Evolutionary conservation across 2,113 vertebrate species (phyloP).

Genomic region (Lepisosteus osseus): DNA sequence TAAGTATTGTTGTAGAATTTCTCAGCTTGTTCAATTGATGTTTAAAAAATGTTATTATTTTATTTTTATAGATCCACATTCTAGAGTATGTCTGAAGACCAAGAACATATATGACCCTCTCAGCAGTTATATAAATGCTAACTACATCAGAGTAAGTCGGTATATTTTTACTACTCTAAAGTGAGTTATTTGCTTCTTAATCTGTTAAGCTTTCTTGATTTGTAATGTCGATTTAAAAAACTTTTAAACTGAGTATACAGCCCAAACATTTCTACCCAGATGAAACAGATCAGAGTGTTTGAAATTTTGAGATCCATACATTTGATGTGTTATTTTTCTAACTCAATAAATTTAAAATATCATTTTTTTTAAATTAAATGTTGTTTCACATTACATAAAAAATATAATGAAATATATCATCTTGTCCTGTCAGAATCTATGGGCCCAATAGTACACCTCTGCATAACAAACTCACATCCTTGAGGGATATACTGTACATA

Average conservation of each 20-base stretch:
- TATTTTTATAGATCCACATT: constrained; percentile 77
- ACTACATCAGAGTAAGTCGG: constrained; percentile 87
- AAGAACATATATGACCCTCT: constrained; percentile 79
- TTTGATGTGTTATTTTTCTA: constrained; percentile 21
- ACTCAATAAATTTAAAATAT: constrained; percentile 18
- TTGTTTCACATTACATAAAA: constrained; percentile 25
- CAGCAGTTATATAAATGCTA: constrained; percentile 93
- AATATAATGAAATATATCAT: constrained; percentile 23
- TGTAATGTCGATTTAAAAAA: background rate
- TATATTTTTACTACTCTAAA: background rate
- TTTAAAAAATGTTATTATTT: constrained; percentile 30
- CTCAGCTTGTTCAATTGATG: too few relatives aligned
- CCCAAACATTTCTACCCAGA: background rate
- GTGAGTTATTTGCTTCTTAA: background rate
- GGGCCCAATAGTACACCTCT: background rate
- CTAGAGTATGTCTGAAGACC: constrained; percentile 84
- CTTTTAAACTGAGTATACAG: background rate
- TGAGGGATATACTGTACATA: too few relatives aligned
- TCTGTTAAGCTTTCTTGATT: constrained; percentile 5
- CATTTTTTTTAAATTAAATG: background rate
- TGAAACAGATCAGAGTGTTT: constrained; percentile 1
- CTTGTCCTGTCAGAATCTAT: constrained; percentile 27
- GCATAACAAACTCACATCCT: background rate
- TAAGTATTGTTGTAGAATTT: too few relatives aligned
- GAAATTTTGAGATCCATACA: background rate